Percentiles rank a stretch among this genome's conserved stretches.
These are phyloP conservation scores for Podarcis muralis DNA, from an alignment of 2,113 vertebrate species.

Conservation along the genomic window DNA sequence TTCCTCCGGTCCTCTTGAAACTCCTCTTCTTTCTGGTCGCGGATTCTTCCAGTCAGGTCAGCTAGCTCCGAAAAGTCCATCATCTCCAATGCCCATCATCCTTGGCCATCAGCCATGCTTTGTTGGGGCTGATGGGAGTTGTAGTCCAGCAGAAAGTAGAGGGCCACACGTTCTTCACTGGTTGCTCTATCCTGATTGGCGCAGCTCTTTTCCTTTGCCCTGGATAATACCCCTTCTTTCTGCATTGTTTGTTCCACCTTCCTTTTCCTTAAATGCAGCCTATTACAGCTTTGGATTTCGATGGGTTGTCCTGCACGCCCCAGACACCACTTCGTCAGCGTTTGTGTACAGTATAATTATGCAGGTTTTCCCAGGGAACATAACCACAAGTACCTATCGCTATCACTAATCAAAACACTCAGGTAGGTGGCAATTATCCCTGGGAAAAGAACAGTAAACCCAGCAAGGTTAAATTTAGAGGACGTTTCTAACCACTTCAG, in stretches of 20 bases:
- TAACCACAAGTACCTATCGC: background rate
- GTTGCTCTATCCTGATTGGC: background rate
- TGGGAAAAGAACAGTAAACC: background rate
- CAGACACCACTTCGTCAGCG: background rate
- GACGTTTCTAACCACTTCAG: background rate
- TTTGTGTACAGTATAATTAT: background rate
- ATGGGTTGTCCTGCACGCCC: background rate
- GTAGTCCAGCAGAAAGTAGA: no score
- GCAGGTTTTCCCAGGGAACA: background rate
- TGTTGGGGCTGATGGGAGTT: no score
- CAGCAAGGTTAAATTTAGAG: background rate
- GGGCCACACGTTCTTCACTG: no score
- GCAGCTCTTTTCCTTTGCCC: background rate
- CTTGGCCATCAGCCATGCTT: no score
- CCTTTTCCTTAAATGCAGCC: background rate
- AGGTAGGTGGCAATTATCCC: background rate
- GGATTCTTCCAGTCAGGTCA: no score
- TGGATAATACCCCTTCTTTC: background rate
- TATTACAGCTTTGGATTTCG: background rate
- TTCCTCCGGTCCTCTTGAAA: no score
- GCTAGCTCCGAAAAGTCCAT: no score
- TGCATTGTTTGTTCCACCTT: background rate
- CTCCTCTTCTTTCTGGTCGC: no score
- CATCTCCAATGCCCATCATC: no score
- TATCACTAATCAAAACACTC: slow-evolving; percentile 16